Percentiles rank a stretch among this genome's conserved stretches.
phyloP scores from a whole-genome alignment of 2,888 invertebrate species.

The Drosophila greeni region DNA sequence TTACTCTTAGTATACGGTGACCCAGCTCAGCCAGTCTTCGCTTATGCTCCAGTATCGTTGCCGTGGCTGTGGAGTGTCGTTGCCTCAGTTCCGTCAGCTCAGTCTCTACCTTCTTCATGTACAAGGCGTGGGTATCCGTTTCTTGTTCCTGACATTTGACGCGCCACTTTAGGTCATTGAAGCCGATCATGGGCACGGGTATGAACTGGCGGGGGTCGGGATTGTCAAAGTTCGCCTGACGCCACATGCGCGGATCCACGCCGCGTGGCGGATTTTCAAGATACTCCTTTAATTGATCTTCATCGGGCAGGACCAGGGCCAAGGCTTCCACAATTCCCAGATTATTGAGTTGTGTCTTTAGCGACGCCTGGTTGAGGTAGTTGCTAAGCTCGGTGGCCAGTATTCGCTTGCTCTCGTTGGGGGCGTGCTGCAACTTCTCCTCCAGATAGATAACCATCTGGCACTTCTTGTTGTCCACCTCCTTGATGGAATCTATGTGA shows the following conservation, averaged over 20 bases:
- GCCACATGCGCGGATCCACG: constrained; percentile 96
- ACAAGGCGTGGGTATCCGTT: constrained; percentile 89
- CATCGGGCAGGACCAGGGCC: constrained; percentile 87
- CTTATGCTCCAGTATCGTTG: constrained; percentile 89
- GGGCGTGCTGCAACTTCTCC: constrained; percentile 83
- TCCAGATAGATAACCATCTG: constrained; percentile 87
- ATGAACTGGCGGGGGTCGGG: constrained; percentile 93
- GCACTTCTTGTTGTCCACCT: constrained; percentile 87
- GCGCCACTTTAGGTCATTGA: constrained; percentile 88
- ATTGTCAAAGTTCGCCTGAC: constrained; percentile 96
- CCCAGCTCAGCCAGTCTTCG: constrained; percentile 89
- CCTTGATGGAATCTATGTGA: constrained; percentile 87
- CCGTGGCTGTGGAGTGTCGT: constrained; percentile 88
- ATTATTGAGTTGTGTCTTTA: constrained; percentile 85
- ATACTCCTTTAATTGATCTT: constrained; percentile 90
- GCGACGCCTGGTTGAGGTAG: constrained; percentile 85
- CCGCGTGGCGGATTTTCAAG: constrained; percentile 93
- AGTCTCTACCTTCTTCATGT: constrained; percentile 87
- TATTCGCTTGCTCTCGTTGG: constrained; percentile 84
- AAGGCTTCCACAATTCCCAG: constrained; percentile 86
- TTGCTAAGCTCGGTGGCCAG: constrained; percentile 85
- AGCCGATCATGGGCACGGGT: constrained; percentile 96
- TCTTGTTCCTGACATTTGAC: constrained; percentile 91
- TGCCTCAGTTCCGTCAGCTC: constrained; percentile 89
- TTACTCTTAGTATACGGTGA: constrained; percentile 89